phyloP scores from a whole-genome alignment of 2,797 vertebrate genomes.

The Sphenopsis melanotis region DNA sequence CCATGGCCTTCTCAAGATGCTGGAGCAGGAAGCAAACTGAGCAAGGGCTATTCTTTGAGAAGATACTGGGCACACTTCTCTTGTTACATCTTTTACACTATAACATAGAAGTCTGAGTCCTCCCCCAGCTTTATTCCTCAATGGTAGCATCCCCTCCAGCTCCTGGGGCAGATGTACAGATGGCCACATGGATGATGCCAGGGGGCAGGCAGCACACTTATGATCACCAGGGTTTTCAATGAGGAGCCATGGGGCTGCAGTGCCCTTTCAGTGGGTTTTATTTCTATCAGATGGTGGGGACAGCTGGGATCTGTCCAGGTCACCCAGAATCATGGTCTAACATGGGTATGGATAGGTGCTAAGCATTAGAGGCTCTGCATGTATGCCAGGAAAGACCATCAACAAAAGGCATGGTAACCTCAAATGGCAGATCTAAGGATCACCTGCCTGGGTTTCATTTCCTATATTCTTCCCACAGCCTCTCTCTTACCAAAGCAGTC shows the following conservation, averaged over 20 bases:
- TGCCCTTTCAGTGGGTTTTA: neutral
- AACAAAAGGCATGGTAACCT: neutral
- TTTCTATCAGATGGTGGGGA: accelerated
- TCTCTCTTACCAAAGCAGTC: neutral
- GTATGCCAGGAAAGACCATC: neutral
- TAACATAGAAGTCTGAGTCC: accelerated
- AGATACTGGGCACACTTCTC: accelerated
- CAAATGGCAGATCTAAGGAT: neutral
- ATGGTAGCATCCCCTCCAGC: accelerated
- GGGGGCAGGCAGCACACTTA: neutral
- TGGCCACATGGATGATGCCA: neutral
- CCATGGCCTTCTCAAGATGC: neutral
- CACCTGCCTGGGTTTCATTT: neutral
- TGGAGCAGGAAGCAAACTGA: neutral
- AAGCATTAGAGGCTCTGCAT: neutral
- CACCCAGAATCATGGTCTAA: accelerated
- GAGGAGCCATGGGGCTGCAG: neutral
- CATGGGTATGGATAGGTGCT: neutral
- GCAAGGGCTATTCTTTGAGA: neutral
- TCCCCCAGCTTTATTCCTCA: neutral
- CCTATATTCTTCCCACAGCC: neutral
- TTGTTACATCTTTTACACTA: neutral
- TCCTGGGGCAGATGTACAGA: neutral
- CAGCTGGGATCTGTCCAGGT: neutral
- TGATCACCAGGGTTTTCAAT: accelerated